A percentile compares a stretch with the other conserved stretches of the same genome.
These are phyloP conservation scores for Zaprionus camerounensis DNA, from an alignment of 1,140 invertebrate genomes.

Conservation along the genomic window DNA sequence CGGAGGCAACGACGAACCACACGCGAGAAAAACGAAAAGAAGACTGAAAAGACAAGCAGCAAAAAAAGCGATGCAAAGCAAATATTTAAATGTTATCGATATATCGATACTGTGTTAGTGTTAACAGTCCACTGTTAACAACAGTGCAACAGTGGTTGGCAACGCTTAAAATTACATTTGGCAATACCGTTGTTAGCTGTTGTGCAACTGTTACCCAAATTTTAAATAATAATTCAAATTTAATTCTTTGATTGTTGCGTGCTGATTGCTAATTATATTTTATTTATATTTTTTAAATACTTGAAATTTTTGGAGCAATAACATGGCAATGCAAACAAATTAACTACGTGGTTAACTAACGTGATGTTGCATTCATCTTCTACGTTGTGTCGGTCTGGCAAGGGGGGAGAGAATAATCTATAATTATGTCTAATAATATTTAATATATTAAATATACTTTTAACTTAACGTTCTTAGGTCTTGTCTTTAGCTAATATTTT, in stretches of 20 bases:
- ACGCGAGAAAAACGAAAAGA: conserved; percentile 53
- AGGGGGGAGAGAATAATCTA: neutral
- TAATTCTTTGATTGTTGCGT: conserved; percentile 21
- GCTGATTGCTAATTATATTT: conserved; percentile 32
- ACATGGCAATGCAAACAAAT: conserved; percentile 48
- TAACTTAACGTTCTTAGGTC: conserved; percentile 80
- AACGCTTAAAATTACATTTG: conserved; percentile 1
- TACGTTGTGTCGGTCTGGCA: conserved; percentile 17
- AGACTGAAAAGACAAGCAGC: conserved; percentile 36
- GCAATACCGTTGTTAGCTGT: neutral
- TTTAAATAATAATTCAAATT: conserved; percentile 1
- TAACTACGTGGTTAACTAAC: conserved; percentile 35
- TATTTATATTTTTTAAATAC: conserved; percentile 39
- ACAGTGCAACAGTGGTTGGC: neutral
- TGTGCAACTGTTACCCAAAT: conserved; percentile 13
- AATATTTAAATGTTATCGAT: conserved; percentile 17
- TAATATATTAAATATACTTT: conserved; percentile 26
- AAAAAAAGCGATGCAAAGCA: conserved; percentile 33
- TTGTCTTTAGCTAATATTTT: conserved; percentile 63
- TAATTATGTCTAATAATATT: conserved; percentile 47
- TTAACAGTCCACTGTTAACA: neutral
- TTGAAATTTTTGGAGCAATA: conserved; percentile 44
- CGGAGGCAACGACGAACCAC: conserved; percentile 35
- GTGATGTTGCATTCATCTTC: neutral
- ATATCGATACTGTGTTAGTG: conserved; percentile 27